These are phyloP conservation scores for Cyphomyrmex costatus DNA, from an alignment of 1,140 invertebrate genomes.

Conservation along the genomic window DNA sequence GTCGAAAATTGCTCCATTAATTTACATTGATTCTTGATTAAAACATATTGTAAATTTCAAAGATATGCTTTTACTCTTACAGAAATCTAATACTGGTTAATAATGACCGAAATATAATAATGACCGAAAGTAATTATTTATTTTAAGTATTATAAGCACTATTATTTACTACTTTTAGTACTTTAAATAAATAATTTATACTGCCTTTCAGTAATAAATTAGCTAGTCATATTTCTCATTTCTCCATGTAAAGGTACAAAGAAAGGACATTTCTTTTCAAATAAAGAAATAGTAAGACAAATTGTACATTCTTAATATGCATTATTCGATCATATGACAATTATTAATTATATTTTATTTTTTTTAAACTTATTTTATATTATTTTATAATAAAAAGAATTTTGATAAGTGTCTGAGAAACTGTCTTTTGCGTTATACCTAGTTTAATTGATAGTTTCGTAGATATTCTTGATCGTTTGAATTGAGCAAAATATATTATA, in stretches of 20 bases:
- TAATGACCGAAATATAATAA: too few species aligned
- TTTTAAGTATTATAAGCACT: too few species aligned
- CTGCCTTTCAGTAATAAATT: too few species aligned
- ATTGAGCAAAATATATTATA: too few species aligned
- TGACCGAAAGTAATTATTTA: too few species aligned
- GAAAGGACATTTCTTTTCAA: background rate
- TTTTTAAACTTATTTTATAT: background rate
- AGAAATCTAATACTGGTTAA: too few species aligned
- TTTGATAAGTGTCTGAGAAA: background rate
- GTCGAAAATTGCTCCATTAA: background rate
- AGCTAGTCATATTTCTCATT: too few species aligned
- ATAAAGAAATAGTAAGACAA: background rate
- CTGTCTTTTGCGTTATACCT: background rate
- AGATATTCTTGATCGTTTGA: background rate
- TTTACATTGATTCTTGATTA: background rate
- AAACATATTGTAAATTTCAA: constrained; percentile 1
- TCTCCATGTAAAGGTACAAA: background rate
- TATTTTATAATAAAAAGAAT: background rate
- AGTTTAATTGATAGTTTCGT: background rate
- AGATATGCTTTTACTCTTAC: background rate
- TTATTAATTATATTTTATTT: background rate
- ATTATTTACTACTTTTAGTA: too few species aligned
- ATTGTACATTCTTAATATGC: background rate
- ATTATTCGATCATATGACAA: background rate
- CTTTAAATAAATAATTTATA: too few species aligned